phyloP scores from a whole-genome alignment of 2,888 invertebrate genomes.

The Drosophila phalerata region DNA sequence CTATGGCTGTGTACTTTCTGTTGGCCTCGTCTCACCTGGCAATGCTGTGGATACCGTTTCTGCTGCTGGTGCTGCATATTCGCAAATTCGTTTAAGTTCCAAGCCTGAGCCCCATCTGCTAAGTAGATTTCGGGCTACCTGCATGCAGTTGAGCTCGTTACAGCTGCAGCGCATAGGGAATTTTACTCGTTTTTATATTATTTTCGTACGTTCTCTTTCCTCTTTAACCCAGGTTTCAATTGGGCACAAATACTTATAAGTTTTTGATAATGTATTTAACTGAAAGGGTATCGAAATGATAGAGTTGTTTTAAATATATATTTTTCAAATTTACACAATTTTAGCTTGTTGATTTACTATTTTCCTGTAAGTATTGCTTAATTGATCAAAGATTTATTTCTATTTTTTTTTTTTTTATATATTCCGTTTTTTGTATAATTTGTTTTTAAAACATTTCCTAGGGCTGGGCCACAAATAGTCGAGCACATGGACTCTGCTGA shows the following conservation, averaged over 20 bases:
- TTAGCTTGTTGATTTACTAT: too few species aligned
- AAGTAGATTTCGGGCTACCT: conserved; percentile 79
- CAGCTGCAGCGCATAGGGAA: conserved; percentile 66
- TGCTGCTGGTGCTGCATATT: conserved; percentile 64
- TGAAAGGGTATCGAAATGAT: too few species aligned
- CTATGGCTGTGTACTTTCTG: conserved; percentile 23
- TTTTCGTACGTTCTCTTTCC: conserved; percentile 7
- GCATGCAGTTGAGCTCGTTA: conserved; percentile 69
- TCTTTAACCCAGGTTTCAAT: background rate
- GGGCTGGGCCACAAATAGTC: background rate
- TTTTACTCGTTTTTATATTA: conserved; percentile 16
- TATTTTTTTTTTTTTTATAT: too few species aligned
- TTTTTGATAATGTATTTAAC: background rate
- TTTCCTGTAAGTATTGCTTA: too few species aligned
- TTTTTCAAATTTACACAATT: too few species aligned
- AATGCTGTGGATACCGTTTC: conserved; percentile 11
- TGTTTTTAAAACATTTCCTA: too few species aligned
- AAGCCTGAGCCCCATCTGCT: conserved; percentile 64
- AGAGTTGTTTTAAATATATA: too few species aligned
- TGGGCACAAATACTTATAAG: background rate
- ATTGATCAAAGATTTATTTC: too few species aligned
- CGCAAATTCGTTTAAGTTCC: conserved; percentile 77
- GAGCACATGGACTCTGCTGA: conserved; percentile 3
- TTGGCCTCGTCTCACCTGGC: conserved; percentile 29
- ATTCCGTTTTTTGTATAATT: too few species aligned